These are phyloP conservation scores for Telenomus remus DNA, from an alignment of 1,140 invertebrate genomes.

Conservation along the genomic window DNA sequence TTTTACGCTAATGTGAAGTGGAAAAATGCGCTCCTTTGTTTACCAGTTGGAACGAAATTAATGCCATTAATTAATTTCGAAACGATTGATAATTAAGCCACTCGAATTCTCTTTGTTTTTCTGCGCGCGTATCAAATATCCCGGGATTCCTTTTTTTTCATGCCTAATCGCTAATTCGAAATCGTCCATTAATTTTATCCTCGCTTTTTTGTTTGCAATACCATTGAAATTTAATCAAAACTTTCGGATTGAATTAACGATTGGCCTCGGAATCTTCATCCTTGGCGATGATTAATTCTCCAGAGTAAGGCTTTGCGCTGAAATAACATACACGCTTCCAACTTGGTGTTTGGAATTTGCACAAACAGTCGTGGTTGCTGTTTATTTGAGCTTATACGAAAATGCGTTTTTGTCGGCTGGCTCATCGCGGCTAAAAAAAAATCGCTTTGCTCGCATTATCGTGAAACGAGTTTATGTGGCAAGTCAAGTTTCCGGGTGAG, in stretches of 20 bases:
- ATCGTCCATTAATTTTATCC: neutral
- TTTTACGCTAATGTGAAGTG: neutral
- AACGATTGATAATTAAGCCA: no score
- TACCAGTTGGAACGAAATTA: conserved; percentile 2
- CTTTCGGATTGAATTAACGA: conserved; percentile 36
- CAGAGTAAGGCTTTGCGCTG: conserved; percentile 8
- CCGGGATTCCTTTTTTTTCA: no score
- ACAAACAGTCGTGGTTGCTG: neutral
- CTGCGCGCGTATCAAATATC: no score
- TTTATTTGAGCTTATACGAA: conserved; percentile 5
- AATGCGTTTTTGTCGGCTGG: conserved; percentile 6
- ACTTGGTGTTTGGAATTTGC: neutral
- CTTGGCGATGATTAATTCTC: conserved; percentile 52
- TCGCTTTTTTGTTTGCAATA: neutral
- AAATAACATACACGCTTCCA: no score
- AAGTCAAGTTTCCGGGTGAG: conserved; percentile 33
- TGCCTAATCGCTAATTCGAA: no score
- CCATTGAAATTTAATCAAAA: conserved; percentile 11
- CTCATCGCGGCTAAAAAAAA: conserved; percentile 7
- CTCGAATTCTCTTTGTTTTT: no score
- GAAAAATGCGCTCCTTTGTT: conserved; percentile 17
- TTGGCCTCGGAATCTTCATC: conserved; percentile 45
- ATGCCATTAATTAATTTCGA: neutral
- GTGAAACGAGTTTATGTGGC: conserved; percentile 10
- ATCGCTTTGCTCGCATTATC: conserved; percentile 17